Conservation (phyloP, 2,888 invertebrate species). For the Troglohyphantes excavatus region DNA sequence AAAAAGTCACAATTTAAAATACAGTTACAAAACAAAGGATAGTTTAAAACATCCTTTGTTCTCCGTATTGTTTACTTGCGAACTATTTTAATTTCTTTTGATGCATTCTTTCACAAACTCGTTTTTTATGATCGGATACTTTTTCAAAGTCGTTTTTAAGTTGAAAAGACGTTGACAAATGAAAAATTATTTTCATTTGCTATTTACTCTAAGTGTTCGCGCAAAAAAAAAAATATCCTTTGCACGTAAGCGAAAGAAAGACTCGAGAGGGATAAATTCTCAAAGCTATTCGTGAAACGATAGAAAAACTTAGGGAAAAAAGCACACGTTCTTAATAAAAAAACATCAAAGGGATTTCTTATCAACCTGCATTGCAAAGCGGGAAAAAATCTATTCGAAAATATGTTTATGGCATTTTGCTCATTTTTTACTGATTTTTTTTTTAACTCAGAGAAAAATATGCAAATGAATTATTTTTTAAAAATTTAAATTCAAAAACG, state of each 20-base stretch:
- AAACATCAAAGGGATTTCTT: conserved; percentile 28
- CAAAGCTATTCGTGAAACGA: neutral
- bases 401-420: neutral
- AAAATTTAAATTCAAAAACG: neutral
- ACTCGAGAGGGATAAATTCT: neutral
- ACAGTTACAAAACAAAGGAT: too few relatives aligned
- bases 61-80: neutral
- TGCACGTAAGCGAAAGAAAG: neutral
- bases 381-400: conserved; percentile 9
- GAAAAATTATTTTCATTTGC: neutral
- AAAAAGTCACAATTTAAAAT: too few relatives aligned
- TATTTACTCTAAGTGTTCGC: neutral
- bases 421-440: neutral
- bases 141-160: neutral
- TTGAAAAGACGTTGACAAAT: neutral
- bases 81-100: neutral
- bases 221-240: neutral
- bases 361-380: neutral
- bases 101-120: neutral
- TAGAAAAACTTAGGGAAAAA: neutral
- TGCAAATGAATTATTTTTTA: conserved; percentile 15
- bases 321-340: neutral
- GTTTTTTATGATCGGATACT: neutral
- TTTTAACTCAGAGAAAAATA: neutral
- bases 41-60: neutral